Percentiles rank a stretch among this genome's conserved stretches.
These are phyloP conservation scores for Mycteria americana DNA, from an alignment of 2,797 vertebrate genomes.

Conservation along the genomic window DNA sequence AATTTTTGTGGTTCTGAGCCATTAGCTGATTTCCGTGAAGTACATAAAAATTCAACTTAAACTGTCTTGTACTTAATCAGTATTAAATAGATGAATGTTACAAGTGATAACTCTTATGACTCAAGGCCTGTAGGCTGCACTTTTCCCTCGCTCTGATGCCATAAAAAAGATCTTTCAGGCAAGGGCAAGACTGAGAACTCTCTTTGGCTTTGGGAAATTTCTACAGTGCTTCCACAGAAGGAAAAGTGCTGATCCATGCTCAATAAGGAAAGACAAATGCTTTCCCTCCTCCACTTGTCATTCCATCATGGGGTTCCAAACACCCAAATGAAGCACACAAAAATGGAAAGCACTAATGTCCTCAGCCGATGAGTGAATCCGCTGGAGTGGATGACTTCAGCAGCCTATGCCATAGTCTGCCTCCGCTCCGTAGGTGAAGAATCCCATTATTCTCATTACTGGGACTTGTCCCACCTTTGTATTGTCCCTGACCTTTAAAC, in stretches of 20 bases:
- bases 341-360: not conserved
- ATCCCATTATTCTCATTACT: not conserved
- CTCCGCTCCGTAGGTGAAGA: not conserved
- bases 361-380: not conserved
- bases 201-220: not conserved
- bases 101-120: not conserved
- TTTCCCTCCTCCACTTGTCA: not conserved
- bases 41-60: not conserved
- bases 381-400: not conserved
- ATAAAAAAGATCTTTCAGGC: not conserved
- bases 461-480: not conserved
- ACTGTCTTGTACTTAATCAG: not conserved
- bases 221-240: not conserved
- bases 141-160: not conserved
- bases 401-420: not conserved
- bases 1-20: not conserved
- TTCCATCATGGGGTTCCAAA: not conserved
- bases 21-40: conserved; percentile 23
- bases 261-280: not conserved
- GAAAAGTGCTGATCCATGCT: not conserved
- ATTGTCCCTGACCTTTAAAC: not conserved
- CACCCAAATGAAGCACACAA: not conserved
- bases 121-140: not conserved
- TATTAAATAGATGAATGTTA: not conserved
- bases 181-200: not conserved